Conservation (phyloP, 1,140 invertebrate genomes). For the Anoplophora glabripennis region DNA sequence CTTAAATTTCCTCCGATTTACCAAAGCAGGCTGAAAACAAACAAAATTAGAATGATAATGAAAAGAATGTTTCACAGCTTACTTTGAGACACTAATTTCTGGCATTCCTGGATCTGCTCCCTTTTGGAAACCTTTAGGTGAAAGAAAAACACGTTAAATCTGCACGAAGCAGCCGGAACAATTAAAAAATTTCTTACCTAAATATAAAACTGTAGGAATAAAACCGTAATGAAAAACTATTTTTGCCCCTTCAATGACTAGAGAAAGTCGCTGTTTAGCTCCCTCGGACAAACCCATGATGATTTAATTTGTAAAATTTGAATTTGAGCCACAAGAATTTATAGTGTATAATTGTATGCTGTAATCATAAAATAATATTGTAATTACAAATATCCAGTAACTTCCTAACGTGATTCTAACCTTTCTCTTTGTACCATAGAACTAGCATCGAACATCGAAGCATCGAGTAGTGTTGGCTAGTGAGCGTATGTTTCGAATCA, state of each 20-base stretch:
- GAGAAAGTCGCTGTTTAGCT: slow-evolving; percentile 59
- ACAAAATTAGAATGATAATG: slow-evolving; percentile 1
- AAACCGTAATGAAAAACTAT: slow-evolving; percentile 68
- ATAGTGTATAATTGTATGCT: no score
- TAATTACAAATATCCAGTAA: no score
- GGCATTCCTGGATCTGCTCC: slow-evolving; percentile 64
- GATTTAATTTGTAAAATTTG: no score
- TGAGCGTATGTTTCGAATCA: no score
- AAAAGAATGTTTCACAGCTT: slow-evolving; percentile 35
- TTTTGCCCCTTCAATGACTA: slow-evolving; percentile 59
- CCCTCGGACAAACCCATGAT: slow-evolving; percentile 43
- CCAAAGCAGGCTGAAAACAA: slow-evolving; percentile 32
- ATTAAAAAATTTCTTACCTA: slow-evolving; percentile 54
- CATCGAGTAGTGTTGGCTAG: no score
- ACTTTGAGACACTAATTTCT: slow-evolving; percentile 56
- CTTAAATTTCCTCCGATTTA: slow-evolving; percentile 1
- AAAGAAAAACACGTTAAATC: slow-evolving; percentile 26
- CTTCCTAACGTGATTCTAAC: no score
- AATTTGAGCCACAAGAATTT: no score
- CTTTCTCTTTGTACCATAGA: no score
- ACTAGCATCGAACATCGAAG: no score
- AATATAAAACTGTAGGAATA: slow-evolving; percentile 63
- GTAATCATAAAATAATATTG: no score
- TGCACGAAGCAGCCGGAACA: neutral
- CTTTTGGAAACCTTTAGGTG: slow-evolving; percentile 57